Base-by-base conservation (phyloP, 2,797 vertebrate genomes). In the Avahi laniger region DNA sequence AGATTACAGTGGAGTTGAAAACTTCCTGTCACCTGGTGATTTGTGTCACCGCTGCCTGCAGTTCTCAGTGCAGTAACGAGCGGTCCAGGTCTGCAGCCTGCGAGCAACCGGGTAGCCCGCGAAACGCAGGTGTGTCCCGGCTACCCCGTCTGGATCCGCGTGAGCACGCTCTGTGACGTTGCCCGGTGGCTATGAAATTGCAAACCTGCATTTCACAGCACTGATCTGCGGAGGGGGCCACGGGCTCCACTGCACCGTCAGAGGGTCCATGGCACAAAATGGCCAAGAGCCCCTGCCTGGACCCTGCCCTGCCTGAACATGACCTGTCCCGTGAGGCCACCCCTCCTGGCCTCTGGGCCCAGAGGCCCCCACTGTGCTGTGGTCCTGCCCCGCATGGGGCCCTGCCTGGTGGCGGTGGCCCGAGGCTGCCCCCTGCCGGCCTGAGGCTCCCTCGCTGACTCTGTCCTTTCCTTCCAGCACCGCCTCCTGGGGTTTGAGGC, bases 361-460 rank as follows among this genome's bases (percentile, higher is more conserved):
- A 2, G 22, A 43, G 43, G 18, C 14, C 33, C 1, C 5, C 0
- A n/a, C 38, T 1, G 1, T 6, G 15, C 63, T n/a, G 1, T 10
- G 2, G 3, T 26, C 54, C 18, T 22, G 8, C 3, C 0, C 12
- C 35, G 9, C 5, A 0, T 2, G 3, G 3, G 24, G 22, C 24
- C 75, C 52, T 24, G 89, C 70, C n/a, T 1, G 5, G 46, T 1
- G 6, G n/a, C 57, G 89, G 67, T 83, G 89, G 63, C 83, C 6
- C 3, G 52, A 57, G 15, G 81, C 46, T 65, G 70, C 89, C 84
- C 93, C 54, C 89, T 94, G 72, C 93, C 46, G 76, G 81, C n/a
- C 57, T 5, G 7, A 73, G 22, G 35, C 5, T 38, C 18, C 33
- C 33, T 52, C 2, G 0, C 7, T 0, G 30, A 1, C 63, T 11